phyloP scores from a whole-genome alignment of 2,113 vertebrate species.

The Corynorhinus townsendii region DNA sequence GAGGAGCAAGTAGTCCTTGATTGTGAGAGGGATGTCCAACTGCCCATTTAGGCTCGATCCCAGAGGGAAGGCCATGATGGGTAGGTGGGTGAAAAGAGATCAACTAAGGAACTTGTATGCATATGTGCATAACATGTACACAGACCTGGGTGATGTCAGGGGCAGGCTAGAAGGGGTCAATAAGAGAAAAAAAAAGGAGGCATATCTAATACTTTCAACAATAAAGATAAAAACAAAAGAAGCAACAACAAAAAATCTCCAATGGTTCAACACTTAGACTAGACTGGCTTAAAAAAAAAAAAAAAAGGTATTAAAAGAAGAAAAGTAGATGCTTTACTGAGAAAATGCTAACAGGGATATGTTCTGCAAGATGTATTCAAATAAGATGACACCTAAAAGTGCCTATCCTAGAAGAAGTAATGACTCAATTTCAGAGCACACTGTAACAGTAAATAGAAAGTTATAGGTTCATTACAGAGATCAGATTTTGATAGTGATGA shows the following conservation, averaged over 20 bases:
- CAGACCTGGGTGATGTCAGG: no score
- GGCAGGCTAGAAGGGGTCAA: no score
- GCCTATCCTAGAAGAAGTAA: background rate
- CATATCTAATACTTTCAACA: no score
- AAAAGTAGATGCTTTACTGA: background rate
- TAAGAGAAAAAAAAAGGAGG: no score
- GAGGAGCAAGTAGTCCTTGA: no score
- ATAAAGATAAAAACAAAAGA: no score
- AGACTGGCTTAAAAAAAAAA: background rate
- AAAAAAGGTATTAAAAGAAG: background rate
- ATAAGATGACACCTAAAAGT: background rate
- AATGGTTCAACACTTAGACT: background rate
- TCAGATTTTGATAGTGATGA: background rate
- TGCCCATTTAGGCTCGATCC: no score
- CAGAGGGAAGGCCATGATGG: no score
- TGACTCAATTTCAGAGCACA: background rate
- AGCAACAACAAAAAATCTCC: background rate
- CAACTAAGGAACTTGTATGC: no score
- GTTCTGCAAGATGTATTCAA: background rate
- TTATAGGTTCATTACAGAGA: background rate
- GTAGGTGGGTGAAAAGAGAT: no score
- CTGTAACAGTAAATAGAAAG: background rate
- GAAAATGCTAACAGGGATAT: background rate
- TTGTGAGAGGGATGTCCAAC: no score
- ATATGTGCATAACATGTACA: no score